Evolutionary conservation across 2,797 vertebrate genomes (phyloP).

Genomic region (Gouania willdenowi): DNA sequence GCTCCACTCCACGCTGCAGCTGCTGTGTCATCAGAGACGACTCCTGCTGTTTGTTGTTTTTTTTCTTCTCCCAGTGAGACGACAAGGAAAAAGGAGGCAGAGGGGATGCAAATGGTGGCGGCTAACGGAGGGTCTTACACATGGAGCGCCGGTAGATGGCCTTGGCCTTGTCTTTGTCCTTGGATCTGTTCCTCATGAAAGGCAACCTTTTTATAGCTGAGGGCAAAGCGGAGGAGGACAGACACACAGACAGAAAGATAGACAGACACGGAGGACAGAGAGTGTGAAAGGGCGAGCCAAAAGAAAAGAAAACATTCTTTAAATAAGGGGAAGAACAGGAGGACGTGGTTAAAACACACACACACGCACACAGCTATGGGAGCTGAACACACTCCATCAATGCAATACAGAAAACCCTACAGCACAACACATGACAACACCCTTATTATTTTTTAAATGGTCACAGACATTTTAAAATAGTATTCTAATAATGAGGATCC

Average conservation of each 20-base stretch:
- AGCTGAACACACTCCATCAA: too few relatives aligned
- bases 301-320: conserved; percentile 13
- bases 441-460: too few relatives aligned
- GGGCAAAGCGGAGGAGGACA: conserved; percentile 76
- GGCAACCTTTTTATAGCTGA: conserved; percentile 98
- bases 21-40: conserved; percentile 41
- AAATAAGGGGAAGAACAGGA: conserved; percentile 85
- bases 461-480: too few relatives aligned
- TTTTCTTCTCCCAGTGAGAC: conserved; percentile 34
- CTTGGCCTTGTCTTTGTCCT: conserved; percentile 99
- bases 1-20: conserved; percentile 8
- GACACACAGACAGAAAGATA: conserved; percentile 10
- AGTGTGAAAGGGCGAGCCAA: conserved; percentile 36
- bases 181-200: conserved; percentile 99
- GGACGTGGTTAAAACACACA: conserved; percentile 87
- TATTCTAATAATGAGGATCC: too few relatives aligned
- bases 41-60: too few relatives aligned
- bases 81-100: conserved; percentile 63
- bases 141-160: conserved; percentile 99
- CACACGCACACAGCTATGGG: conserved; percentile 75
- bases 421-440: conserved; percentile 47
- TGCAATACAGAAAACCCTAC: too few relatives aligned
- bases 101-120: conserved; percentile 43
- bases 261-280: conserved; percentile 23
- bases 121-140: conserved; percentile 96